Percentiles rank a stretch among this genome's conserved stretches.
Conservation (phyloP, 2,113 vertebrate species). For the Lipophrys pholis region DNA sequence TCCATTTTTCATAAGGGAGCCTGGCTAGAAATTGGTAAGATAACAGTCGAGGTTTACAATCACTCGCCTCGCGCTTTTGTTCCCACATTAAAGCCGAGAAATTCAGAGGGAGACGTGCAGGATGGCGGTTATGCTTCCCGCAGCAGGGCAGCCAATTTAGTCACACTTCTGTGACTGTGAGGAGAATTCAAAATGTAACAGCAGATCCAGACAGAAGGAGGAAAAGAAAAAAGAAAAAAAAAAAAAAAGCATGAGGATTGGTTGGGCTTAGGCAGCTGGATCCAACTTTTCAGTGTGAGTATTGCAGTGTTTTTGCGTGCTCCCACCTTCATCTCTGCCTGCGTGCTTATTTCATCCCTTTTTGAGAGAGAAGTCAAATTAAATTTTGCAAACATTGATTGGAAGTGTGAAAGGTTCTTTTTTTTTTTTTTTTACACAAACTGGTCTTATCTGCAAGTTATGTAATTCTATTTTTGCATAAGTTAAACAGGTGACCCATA, state of each 20-base stretch:
- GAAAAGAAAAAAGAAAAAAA: neutral
- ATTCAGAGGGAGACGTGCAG: constrained; percentile 27
- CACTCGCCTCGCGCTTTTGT: constrained; percentile 22
- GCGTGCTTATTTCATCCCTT: constrained; percentile 21
- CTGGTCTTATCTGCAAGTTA: constrained; percentile 2
- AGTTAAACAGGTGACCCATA: no score
- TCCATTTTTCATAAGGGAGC: constrained; percentile 12
- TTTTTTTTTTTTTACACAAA: constrained; percentile 23
- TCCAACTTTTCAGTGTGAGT: constrained; percentile 19
- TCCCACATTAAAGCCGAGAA: constrained; percentile 35
- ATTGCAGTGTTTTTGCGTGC: neutral
- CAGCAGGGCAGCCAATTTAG: constrained; percentile 23
- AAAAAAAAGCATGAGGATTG: constrained; percentile 6
- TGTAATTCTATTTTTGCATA: no score
- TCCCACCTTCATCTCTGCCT: neutral
- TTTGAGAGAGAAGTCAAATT: neutral
- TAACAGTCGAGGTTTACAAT: constrained; percentile 24
- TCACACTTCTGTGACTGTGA: constrained; percentile 49
- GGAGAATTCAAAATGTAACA: constrained; percentile 41
- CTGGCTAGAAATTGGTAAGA: constrained; percentile 37
- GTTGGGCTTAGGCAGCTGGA: constrained; percentile 18
- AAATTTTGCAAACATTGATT: constrained; percentile 18
- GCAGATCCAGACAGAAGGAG: constrained; percentile 29
- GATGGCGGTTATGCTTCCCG: constrained; percentile 23
- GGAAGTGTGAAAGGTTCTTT: constrained; percentile 17